Evolutionary conservation across 2,888 invertebrate genomes (phyloP), one percentile per base, ranked within the genome.

Genomic region (Rotaria socialis): DNA sequence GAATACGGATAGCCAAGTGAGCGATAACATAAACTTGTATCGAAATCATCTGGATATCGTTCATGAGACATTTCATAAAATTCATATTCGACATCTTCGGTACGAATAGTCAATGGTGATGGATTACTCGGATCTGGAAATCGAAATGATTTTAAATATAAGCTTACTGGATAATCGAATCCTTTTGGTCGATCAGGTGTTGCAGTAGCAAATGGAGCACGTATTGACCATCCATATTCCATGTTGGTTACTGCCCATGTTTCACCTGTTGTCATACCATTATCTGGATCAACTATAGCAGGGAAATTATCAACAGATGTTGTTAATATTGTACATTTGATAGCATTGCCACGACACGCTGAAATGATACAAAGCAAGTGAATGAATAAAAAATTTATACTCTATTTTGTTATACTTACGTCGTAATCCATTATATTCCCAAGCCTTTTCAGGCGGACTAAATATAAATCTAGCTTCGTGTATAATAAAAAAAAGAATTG

Each of bases 21-120:
- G 8, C 80, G 80, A 47, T 80, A 80, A 47, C 80, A 80, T 80
- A 47, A 8, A 14, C 47, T 47, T n/a, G n/a, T 22, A 80, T 80
- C 80, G 24, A 80, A 80, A 47, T 80, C 80, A 10, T n/a, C 0
- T 24, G 8, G 47, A 47, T 43, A 11, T 24, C 43, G 11, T 10
- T 80, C 80, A 47, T 80, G 47, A 80, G 22, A n/a, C 43, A 80
- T 47, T 47, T 80, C 80, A n/a, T 41, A 80, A 47, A 80, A 80
- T 47, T 80, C 80, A 47, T 47, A 80, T 80, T 80, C 47, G n/a
- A 80, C 10, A 80, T 80, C 47, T 80, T 80, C 80, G 5, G 24
- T 80, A 19, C 11, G 16, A 67, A 67, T 4, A 35, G 0, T 7
- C 2, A 16, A 5, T 41, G 35, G 27, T 19, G 67, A 67, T 35